Percentiles rank a stretch among this genome's conserved stretches.
These are phyloP conservation scores for Stichodactyla mertensii DNA, from an alignment of 64 coral and sea anemone species.

Conservation along the genomic window DNA sequence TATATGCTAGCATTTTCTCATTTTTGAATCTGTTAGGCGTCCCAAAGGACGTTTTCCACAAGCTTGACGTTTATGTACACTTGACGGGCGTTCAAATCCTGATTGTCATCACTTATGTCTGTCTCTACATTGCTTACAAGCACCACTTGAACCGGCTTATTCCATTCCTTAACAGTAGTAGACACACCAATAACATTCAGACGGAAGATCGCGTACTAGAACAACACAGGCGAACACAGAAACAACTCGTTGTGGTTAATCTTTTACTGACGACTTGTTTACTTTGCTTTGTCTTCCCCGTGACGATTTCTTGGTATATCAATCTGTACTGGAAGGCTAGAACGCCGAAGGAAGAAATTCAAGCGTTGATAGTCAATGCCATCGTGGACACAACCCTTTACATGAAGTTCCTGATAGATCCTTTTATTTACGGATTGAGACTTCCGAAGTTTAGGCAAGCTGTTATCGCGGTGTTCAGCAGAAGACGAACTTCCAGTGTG, in stretches of 20 bases:
- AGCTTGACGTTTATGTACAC: conserved; percentile 63
- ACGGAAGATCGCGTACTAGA: conserved; percentile 2
- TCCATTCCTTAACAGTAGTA: neutral
- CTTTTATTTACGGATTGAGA: conserved; percentile 68
- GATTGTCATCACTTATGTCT: conserved; percentile 43
- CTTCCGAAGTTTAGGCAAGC: conserved; percentile 52
- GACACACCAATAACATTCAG: neutral
- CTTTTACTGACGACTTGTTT: conserved; percentile 45
- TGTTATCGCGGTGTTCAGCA: conserved; percentile 9
- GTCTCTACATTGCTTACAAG: conserved; percentile 46
- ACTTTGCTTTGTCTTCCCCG: conserved; percentile 40
- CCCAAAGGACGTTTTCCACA: conserved; percentile 37
- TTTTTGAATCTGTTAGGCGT: conserved; percentile 43
- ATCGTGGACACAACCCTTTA: conserved; percentile 47
- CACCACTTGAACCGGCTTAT: conserved; percentile 29
- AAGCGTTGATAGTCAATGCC: conserved; percentile 46
- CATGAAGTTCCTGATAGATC: conserved; percentile 70
- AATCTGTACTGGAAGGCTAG: conserved; percentile 35
- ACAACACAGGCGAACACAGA: conserved; percentile 22
- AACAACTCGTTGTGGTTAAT: conserved; percentile 48
- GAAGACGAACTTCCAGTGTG: neutral
- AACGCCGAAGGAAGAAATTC: conserved; percentile 8
- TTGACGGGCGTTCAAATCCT: conserved; percentile 38
- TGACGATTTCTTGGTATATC: conserved; percentile 62
- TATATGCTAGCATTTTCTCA: conserved; percentile 48